phyloP scores from a whole-genome alignment of 2,888 invertebrate species.

The Melieria picta region DNA sequence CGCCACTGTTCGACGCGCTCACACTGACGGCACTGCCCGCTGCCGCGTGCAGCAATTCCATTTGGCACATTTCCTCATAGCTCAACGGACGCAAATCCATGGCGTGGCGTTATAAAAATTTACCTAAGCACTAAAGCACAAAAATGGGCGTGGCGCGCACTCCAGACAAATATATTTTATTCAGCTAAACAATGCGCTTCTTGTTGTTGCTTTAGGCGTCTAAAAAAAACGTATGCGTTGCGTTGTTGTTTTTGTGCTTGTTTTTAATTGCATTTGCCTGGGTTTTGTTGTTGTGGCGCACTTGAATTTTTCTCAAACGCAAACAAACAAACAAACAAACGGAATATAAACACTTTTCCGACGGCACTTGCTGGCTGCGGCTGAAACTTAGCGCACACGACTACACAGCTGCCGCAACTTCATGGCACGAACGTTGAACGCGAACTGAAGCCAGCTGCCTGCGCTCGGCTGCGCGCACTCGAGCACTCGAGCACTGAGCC shows the following conservation, averaged over 20 bases:
- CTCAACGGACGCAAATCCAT: conserved; percentile 64
- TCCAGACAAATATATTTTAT: too few relatives aligned
- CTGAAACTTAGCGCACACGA: too few relatives aligned
- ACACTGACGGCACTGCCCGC: conserved; percentile 24
- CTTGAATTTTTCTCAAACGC: too few relatives aligned
- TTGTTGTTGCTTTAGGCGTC: too few relatives aligned
- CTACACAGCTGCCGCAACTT: conserved; percentile 43
- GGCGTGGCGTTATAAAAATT: conserved; percentile 1
- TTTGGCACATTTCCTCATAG: conserved; percentile 64
- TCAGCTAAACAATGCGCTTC: too few relatives aligned
- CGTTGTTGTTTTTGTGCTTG: background rate
- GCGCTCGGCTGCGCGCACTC: conserved; percentile 5
- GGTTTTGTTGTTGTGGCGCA: background rate
- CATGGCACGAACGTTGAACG: conserved; percentile 54
- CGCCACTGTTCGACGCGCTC: conserved; percentile 26
- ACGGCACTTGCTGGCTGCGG: background rate
- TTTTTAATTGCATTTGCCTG: background rate
- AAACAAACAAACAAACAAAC: too few relatives aligned
- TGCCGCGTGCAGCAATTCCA: conserved; percentile 58
- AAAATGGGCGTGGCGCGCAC: too few relatives aligned
- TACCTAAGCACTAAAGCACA: too few relatives aligned
- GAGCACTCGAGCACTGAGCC: too few relatives aligned
- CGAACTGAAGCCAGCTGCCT: conserved; percentile 44
- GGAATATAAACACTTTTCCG: background rate
- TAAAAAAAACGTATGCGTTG: background rate